phyloP scores from a whole-genome alignment of 2,113 vertebrate genomes.

The Pteruthius melanotis region DNA sequence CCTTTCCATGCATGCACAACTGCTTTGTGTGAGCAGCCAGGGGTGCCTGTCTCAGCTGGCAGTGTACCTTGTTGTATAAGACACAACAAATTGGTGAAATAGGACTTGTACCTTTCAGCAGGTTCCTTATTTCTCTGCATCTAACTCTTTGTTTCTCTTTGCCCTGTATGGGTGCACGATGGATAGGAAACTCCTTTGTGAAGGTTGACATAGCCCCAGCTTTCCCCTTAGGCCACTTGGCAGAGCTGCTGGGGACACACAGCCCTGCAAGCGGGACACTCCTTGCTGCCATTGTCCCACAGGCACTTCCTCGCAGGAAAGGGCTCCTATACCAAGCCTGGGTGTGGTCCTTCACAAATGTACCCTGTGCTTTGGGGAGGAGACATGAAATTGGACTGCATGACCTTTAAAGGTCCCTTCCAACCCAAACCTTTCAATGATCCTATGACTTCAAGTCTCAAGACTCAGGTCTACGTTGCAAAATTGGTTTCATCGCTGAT shows the following conservation, averaged over 20 bases:
- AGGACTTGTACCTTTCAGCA: neutral
- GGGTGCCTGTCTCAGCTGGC: neutral
- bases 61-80: neutral
- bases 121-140: neutral
- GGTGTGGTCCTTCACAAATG: neutral
- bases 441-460: neutral
- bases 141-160: neutral
- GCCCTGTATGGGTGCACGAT: neutral
- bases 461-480: neutral
- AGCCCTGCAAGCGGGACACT: neutral
- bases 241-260: neutral
- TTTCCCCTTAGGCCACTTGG: neutral
- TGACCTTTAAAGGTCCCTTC: neutral
- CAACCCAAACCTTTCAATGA: no score
- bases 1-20: neutral
- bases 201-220: neutral
- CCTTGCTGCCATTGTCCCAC: neutral
- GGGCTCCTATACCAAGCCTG: neutral
- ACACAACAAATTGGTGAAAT: neutral
- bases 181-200: neutral
- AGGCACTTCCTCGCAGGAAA: neutral
- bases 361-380: accelerated
- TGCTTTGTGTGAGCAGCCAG: neutral
- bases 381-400: neutral
- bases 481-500: neutral